A percentile compares a stretch with the other conserved stretches of the same genome.
Evolutionary conservation across 2,797 vertebrate species (phyloP).

Genomic region (Cossypha heuglini): DNA sequence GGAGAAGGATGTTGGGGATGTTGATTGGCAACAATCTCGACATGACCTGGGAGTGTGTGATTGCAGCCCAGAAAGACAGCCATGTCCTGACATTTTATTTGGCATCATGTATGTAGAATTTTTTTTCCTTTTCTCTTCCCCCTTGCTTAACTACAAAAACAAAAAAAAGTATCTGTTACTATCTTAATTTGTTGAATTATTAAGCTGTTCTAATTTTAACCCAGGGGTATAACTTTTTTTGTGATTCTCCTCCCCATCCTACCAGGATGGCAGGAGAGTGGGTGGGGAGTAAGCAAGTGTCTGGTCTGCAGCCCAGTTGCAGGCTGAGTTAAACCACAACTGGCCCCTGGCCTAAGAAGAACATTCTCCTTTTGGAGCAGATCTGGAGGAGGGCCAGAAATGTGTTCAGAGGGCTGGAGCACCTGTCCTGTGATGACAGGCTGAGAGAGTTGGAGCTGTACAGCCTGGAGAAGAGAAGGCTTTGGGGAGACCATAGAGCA

Average conservation of each 20-base stretch:
- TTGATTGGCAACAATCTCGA: neutral
- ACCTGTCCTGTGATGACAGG: neutral
- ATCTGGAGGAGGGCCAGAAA: neutral
- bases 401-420: neutral
- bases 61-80: neutral
- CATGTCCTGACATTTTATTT: neutral
- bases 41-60: neutral
- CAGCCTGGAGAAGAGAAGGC: neutral
- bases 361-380: neutral
- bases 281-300: neutral
- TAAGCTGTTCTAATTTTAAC: neutral
- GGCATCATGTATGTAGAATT: neutral
- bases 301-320: neutral
- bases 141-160: too few relatives aligned
- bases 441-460: neutral
- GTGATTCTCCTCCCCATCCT: neutral
- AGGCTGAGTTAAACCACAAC: neutral
- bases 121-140: neutral
- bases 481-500: neutral
- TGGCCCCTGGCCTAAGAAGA: neutral
- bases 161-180: neutral
- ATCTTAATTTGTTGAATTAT: neutral
- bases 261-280: neutral
- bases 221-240: neutral
- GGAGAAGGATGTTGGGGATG: neutral